Conservation (phyloP, 2,113 vertebrate genomes). For the Pluvialis apricaria region DNA sequence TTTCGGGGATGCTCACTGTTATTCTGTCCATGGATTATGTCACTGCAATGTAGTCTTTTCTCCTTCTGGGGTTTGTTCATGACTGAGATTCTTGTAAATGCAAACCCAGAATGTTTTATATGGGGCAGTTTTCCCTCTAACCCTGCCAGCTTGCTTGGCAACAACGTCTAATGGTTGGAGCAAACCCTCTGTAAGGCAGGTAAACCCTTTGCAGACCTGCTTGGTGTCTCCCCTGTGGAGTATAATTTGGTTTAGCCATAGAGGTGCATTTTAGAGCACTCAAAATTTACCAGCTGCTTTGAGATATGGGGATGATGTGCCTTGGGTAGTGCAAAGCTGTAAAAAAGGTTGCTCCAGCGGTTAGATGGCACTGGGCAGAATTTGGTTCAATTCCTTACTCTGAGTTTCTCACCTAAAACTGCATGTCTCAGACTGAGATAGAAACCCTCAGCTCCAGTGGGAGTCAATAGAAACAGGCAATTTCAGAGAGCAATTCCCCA, state of each 20-base stretch:
- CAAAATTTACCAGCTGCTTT: not conserved
- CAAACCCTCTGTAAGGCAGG: not conserved
- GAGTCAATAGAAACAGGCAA: not conserved
- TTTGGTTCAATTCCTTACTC: not conserved
- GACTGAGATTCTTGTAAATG: not conserved
- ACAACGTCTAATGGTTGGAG: not conserved
- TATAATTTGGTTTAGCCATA: not conserved
- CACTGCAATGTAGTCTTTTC: not conserved
- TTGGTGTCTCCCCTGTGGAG: not conserved
- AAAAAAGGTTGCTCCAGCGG: not conserved
- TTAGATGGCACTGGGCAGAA: not conserved
- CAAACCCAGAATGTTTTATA: not conserved
- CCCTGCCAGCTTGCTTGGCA: not conserved
- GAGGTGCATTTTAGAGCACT: not conserved
- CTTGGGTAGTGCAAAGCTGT: not conserved
- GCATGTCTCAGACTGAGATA: not conserved
- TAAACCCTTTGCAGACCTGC: not conserved
- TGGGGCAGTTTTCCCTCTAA: not conserved
- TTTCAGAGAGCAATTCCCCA: slow-evolving; percentile 25
- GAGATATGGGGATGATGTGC: not conserved
- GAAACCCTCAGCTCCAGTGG: not conserved
- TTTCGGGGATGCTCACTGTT: not conserved
- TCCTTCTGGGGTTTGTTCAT: not conserved
- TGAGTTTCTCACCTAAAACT: not conserved
- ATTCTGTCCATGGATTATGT: not conserved